A percentile compares a stretch with the other conserved stretches of the same genome.
phyloP scores from a whole-genome alignment of 2,888 invertebrate genomes.

The Drosophila nigritarsus region DNA sequence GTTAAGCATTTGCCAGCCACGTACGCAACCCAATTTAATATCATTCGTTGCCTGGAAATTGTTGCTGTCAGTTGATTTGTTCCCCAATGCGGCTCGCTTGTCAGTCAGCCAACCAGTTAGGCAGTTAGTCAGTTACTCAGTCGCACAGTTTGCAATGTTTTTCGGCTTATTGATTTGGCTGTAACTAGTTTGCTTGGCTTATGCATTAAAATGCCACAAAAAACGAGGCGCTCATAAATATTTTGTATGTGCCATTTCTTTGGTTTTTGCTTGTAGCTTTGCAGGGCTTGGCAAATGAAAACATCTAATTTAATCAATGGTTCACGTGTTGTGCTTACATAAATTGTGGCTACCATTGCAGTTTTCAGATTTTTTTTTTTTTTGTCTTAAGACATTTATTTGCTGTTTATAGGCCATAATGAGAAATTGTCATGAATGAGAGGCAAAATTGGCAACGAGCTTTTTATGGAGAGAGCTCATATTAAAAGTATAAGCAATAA shows the following conservation, averaged over 20 bases:
- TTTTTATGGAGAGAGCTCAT: slow-evolving; percentile 23
- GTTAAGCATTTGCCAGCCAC: slow-evolving; percentile 39
- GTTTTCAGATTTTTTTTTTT: slow-evolving; percentile 31
- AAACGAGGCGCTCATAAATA: slow-evolving; percentile 68
- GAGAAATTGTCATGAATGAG: slow-evolving; percentile 72
- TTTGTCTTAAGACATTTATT: slow-evolving; percentile 60
- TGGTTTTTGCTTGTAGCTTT: slow-evolving; percentile 30
- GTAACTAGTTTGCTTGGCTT: slow-evolving; percentile 33
- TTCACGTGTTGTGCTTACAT: slow-evolving; percentile 76
- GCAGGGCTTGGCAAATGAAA: slow-evolving; percentile 66
- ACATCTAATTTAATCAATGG: slow-evolving; percentile 79
- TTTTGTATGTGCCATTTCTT: slow-evolving; percentile 70
- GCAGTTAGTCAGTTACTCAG: slow-evolving; percentile 20
- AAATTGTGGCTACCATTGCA: slow-evolving; percentile 49
- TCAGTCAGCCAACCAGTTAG: slow-evolving; percentile 43
- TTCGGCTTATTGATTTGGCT: slow-evolving; percentile 62
- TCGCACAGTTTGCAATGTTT: slow-evolving; percentile 38
- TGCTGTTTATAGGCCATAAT: slow-evolving; percentile 61
- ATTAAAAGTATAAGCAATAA: slow-evolving; percentile 22
- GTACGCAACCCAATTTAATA: slow-evolving; percentile 73
- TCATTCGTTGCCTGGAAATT: slow-evolving; percentile 48
- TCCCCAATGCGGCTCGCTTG: slow-evolving; percentile 58
- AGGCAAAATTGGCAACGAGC: slow-evolving; percentile 4
- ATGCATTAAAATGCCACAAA: slow-evolving; percentile 55
- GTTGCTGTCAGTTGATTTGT: slow-evolving; percentile 70